Base-by-base conservation (phyloP, 2,888 invertebrate species). In the Falcaria lacertinaria region DNA sequence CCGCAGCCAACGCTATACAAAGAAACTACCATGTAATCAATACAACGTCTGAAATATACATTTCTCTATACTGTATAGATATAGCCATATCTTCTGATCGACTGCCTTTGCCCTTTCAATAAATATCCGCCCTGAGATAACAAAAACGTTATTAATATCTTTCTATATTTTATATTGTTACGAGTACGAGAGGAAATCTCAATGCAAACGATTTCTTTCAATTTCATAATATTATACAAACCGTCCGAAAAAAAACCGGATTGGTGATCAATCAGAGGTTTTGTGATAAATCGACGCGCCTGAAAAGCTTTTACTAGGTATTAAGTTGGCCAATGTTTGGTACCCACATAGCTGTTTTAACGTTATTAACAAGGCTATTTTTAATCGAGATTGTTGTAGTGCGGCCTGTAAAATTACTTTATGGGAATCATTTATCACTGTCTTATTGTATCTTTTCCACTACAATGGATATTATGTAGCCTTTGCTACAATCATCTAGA, bases 251-350 rank as follows among this genome's bases (percentile, higher is more conserved):
- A 62, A 64, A 64, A 61, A 64, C 57, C 51, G 56, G 60, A 48
- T 61, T 44, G 57, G 59, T 65, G 67, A 68, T 70, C 67, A 69
- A 67, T 70, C 60, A 66, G 50, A 57, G 57, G 64, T 60, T 59
- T 59, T 64, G 61, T 69, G 69, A 69, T 68, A 70, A 65, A 71
- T 69, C 56, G 66, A 65, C 57, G 55, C 54, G 60, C 61, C 63
- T 59, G 43, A 62, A 69, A 69, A 60, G 64, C 64, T 69, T 69
- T 69, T 63, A 67, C 58, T 59, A 50, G 50, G 51, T 48, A 48
- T 56, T 49, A 52, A 56, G 57, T 51, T 51, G 51, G 46, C 57
- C 52, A 54, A 51, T 52, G 48, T 48, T 43, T 48, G 47, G 44
- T 52, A 39, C 43, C 40, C 42, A 47, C 41, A 41, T 44, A 57